Conservation (phyloP, 1,140 invertebrate species). For the Diplogasteroides magnus region DNA sequence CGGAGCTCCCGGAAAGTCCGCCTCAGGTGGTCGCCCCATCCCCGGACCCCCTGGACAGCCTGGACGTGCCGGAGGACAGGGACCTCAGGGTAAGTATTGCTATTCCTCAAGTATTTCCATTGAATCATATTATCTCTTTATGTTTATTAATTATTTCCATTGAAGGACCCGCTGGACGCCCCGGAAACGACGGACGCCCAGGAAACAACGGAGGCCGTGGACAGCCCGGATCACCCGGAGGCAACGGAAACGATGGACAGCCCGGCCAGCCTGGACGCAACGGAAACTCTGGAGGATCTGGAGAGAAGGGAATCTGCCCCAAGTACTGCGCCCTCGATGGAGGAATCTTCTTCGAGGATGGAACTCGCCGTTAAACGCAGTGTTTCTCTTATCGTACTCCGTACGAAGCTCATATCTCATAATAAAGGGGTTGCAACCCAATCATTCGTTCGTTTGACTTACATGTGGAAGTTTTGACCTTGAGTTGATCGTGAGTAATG, state of each 20-base stretch:
- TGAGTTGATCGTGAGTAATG: neutral
- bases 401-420: neutral
- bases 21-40: neutral
- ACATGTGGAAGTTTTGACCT: neutral
- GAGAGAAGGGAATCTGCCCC: constrained; percentile 51
- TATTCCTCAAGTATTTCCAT: neutral
- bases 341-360: constrained; percentile 53
- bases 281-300: constrained; percentile 25
- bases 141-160: neutral
- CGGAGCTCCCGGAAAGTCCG: constrained; percentile 3
- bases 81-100: neutral
- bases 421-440: neutral
- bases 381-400: too few relatives aligned
- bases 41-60: constrained; percentile 9
- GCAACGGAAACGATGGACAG: constrained; percentile 22
- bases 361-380: constrained; percentile 40
- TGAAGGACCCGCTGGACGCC: constrained; percentile 18
- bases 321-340: constrained; percentile 53
- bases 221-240: constrained; percentile 22
- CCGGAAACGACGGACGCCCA: constrained; percentile 12
- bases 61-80: constrained; percentile 1
- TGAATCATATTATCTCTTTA: neutral
- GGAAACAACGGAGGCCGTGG: constrained; percentile 15
- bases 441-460: neutral
- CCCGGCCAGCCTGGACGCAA: constrained; percentile 18